Percentiles rank a stretch among this genome's conserved stretches.
Evolutionary conservation across 64 coral and sea anemone species (phyloP).

Genomic region (Anthopleura sola): DNA sequence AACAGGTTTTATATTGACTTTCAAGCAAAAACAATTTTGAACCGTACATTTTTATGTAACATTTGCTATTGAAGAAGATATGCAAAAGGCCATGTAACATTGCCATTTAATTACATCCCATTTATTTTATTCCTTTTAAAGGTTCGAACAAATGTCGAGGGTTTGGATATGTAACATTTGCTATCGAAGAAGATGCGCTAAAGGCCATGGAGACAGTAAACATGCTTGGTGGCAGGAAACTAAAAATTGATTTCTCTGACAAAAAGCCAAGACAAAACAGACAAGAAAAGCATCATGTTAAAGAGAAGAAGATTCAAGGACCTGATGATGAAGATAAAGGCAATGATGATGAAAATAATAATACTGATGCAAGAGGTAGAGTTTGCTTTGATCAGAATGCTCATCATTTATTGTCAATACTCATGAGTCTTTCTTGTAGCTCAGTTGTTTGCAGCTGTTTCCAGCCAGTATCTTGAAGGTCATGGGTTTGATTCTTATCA

Average conservation of each 20-base stretch:
- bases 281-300: not conserved
- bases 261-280: constrained; percentile 57
- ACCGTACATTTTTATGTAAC: no score
- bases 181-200: constrained; percentile 84
- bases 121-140: not conserved
- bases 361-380: not conserved
- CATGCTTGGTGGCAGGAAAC: constrained; percentile 53
- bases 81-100: no score
- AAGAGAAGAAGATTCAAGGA: constrained; percentile 23
- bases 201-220: constrained; percentile 57
- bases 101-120: no score
- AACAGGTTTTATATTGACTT: no score
- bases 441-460: no score
- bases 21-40: no score
- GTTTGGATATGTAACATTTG: constrained; percentile 95
- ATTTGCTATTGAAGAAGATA: no score
- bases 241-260: constrained; percentile 71
- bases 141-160: constrained; percentile 62
- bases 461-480: no score
- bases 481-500: no score
- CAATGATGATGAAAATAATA: constrained; percentile 11
- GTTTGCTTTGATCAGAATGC: not conserved
- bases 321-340: constrained; percentile 6
- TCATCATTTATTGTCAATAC: no score
- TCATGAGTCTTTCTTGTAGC: no score